Base-by-base conservation (phyloP, 1,140 invertebrate species). In the Drosophila albomicans region DNA sequence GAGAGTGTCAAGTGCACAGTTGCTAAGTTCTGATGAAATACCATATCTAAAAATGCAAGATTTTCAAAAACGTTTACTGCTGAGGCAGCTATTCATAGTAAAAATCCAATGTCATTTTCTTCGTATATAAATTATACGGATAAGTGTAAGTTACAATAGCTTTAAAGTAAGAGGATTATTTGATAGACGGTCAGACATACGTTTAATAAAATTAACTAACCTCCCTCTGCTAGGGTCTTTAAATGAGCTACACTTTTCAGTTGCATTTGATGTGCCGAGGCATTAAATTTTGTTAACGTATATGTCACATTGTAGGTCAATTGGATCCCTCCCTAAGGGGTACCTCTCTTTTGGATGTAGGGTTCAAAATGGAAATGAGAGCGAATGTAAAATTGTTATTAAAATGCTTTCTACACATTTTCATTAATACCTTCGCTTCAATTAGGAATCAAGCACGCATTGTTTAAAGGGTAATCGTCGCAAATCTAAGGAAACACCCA, bases 381-480 rank as follows among this genome's bases (percentile, higher is more conserved):
- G n/a, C 41, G 41, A 43, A 43, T 43, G 41, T 43, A 43, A 43
- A 43, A 43, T 43, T 43, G 41, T 43, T 43, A 43, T 43, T 43
- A 43, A 43, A 43, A 43, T 13, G 11, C 11, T 43, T 43, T 43
- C 41, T 49, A 49, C 16, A 20, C 8, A 16, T 49, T 20, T 49
- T 49, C 7, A 11, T 51, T 30, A 51, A 52, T 13, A 15, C 30
- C 5, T 54, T n/a, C n/a, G 7, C 30, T 54, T 54, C 20, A 11
- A 30, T 41, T 13, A 59, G 38, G 57, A 59, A 28, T 43, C 57
- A 10, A 32, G 64, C 10, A 94, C 94, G 79, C 93, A 93, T 4
- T 94, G 94, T 65, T 92, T 93, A 45, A 94, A 95, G 41, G 94
- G 93, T n/a, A 69, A 70, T 11, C 94, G 71, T 30, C 76, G 71